Percentiles rank a stretch among this genome's conserved stretches.
These are phyloP conservation scores for Saxidomus purpurata DNA, from an alignment of 1,140 invertebrate species.

Conservation along the genomic window DNA sequence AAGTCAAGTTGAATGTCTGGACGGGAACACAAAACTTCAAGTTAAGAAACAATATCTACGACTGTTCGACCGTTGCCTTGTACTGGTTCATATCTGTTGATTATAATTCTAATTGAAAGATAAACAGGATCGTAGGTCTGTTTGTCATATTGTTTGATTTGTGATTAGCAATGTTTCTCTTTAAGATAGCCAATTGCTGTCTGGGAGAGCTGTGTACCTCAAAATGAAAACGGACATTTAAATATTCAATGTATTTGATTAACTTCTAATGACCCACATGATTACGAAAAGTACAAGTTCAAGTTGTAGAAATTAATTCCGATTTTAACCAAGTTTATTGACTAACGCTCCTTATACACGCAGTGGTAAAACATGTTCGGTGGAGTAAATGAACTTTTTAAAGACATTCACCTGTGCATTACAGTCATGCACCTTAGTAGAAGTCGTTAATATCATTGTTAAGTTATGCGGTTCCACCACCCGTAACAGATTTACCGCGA, in stretches of 20 bases:
- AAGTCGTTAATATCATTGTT: neutral
- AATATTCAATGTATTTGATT: neutral
- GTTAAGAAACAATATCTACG: no score
- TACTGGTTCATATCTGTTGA: neutral
- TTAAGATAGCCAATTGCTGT: neutral
- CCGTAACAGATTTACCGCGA: neutral
- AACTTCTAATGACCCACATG: constrained; percentile 2
- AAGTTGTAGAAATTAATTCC: neutral
- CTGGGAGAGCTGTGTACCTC: neutral
- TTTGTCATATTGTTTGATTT: neutral
- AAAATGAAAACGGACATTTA: neutral
- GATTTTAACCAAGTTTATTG: neutral
- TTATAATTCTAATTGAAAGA: neutral
- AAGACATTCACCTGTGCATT: neutral
- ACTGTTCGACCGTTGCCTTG: neutral
- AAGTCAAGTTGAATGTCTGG: no score
- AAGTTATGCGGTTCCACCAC: neutral
- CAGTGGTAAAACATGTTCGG: neutral
- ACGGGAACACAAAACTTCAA: no score
- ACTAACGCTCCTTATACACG: neutral
- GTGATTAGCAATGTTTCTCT: neutral
- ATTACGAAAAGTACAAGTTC: neutral
- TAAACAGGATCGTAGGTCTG: neutral
- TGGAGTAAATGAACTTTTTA: neutral
- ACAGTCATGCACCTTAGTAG: neutral